Conservation (phyloP, 2,113 vertebrate genomes). For the Crocuta crocuta region DNA sequence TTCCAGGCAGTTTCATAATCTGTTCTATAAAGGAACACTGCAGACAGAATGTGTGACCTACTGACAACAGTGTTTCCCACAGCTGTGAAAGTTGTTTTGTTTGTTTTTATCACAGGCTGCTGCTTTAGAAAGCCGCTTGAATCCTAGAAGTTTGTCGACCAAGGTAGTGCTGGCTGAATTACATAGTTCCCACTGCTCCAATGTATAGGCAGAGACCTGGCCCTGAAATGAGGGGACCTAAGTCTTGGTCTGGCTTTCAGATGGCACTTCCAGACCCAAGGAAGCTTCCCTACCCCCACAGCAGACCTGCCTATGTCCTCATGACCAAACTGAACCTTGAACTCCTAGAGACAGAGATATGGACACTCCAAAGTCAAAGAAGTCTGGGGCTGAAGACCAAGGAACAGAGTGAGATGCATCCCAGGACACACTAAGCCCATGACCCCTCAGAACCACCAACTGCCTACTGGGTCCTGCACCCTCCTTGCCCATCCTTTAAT, state of each 20-base stretch:
- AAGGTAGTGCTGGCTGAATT: not conserved
- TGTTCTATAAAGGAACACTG: not conserved
- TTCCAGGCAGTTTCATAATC: not conserved
- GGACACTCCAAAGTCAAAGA: not conserved
- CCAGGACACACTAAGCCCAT: not conserved
- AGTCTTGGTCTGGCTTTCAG: not conserved
- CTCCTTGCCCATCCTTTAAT: not conserved
- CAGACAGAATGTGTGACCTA: not conserved
- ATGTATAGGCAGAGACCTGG: not conserved
- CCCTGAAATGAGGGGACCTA: not conserved
- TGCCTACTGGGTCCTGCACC: not conserved
- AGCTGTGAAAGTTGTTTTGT: not conserved
- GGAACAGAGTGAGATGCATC: not conserved
- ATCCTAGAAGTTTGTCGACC: not conserved
- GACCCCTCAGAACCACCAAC: not conserved
- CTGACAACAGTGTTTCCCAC: not conserved
- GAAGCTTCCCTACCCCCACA: not conserved
- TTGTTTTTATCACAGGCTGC: not conserved
- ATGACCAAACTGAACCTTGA: not conserved
- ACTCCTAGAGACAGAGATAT: not conserved
- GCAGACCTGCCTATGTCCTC: not conserved
- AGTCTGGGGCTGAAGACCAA: not conserved
- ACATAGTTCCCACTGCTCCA: not conserved
- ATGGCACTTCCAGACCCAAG: not conserved
- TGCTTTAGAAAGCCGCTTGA: not conserved